Base-by-base conservation (phyloP, 1,140 invertebrate genomes). In the Belonocnema kinseyi region DNA sequence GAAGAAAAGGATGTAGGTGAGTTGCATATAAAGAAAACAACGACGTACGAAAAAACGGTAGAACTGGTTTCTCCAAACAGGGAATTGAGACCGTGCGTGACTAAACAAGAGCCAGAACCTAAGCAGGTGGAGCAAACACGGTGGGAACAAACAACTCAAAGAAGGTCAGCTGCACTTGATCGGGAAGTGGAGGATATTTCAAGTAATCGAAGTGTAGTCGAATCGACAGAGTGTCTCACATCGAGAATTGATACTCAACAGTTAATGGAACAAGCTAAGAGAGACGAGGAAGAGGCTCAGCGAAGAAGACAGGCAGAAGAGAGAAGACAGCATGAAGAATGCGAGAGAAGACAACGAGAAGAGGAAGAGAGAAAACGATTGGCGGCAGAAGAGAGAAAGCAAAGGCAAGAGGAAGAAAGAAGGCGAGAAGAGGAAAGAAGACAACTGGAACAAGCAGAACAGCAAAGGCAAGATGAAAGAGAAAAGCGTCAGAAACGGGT, bases 1-100 rank as follows among this genome's bases (percentile, higher is more conserved):
- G 83, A 88, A 13, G 91, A 91, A 53, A 88, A 91, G 10, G 90
- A 90, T 51, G 86, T 89, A 0, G 88, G 86, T 26, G 88, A 88
- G 21, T 80, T 90, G 74, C 91, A 89, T 72, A 89, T 90, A 2
- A 91, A 91, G 61, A 88, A 86, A 76, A 91, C 87, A 17, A 90
- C 87, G 6, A 89, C 88, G 7, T 90, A 90, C 58, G 91, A 92
- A 73, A 92, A 91, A 26, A 91, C 90, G 0, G 84, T 92, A 0
- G 87, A 85, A 72, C 73, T 82, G 14, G 78, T 90, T 0, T 86
- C 86, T 0, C 88, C 89, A 0, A 85, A 87, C 19, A 79, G 80
- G 33, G 86, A 80, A 19, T 77, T 81, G 0, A 72, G 73, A 33
- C 72, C 82, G 80, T 84, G 17, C 14, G 16, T 5, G 19, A 58